These are phyloP conservation scores for Dendrocopos noguchii DNA, from an alignment of 2,113 vertebrate species.

Conservation along the genomic window DNA sequence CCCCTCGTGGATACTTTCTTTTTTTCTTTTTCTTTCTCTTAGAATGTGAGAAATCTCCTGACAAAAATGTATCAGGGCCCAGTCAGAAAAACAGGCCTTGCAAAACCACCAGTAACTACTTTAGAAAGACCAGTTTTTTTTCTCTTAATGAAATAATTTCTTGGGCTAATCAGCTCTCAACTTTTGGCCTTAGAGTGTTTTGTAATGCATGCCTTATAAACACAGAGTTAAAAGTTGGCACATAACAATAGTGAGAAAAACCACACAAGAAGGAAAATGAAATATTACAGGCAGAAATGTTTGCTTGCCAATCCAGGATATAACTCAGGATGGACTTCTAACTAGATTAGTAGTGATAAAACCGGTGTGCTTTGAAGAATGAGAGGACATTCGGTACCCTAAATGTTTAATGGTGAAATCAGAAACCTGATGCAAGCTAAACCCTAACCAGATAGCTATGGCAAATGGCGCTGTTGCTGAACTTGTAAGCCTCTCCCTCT, in stretches of 20 bases:
- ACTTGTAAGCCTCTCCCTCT: not conserved
- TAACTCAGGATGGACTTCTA: not conserved
- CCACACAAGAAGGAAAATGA: not conserved
- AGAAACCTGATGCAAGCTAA: not conserved
- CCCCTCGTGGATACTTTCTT: not conserved
- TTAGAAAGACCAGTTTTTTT: not conserved
- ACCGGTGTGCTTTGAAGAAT: not conserved
- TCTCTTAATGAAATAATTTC: not conserved
- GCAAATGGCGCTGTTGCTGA: not conserved
- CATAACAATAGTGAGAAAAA: not conserved
- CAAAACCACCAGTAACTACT: not conserved
- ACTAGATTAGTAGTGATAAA: not conserved
- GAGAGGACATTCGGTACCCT: not conserved
- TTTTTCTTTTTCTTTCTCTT: not conserved
- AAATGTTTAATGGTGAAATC: not conserved
- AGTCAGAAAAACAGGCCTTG: not conserved
- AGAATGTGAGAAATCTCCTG: not conserved
- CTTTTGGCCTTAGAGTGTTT: not conserved
- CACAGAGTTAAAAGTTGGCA: not conserved
- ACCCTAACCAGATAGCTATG: fast-evolving
- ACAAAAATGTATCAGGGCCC: not conserved
- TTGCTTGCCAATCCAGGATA: not conserved
- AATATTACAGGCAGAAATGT: not conserved
- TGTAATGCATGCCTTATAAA: not conserved
- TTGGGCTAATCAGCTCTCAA: not conserved